Evolutionary conservation across 2,888 invertebrate species (phyloP), one percentile per base, ranked within the genome.

Genomic region (Brachyopa scutellaris): DNA sequence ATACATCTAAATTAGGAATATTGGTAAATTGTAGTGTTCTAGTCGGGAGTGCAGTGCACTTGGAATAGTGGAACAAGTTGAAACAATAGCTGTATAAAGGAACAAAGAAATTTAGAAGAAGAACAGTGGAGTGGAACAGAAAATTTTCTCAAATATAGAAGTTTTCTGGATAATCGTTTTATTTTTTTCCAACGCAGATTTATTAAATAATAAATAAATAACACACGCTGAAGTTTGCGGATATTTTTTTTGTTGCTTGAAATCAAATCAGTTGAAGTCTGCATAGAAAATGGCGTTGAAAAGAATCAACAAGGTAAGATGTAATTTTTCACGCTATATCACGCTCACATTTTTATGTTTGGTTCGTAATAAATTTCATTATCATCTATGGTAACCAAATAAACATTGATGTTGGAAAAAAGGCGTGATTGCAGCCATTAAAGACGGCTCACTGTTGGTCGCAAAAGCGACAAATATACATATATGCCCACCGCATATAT

Each of bases 271-370:
- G 49, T 69, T 51, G 33, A 67, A 53, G 51, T 38, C 45, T 66
- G 51, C 45, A 53, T 70, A 53, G 42, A 90, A 94, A 94, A 97
- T 97, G 97, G 97, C 97, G 94, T 95, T 97, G 95, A 97, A 97
- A 95, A 95, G 97, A 95, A 97, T 97, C 94, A 97, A 97, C 94
- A 97, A 97, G 96, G 89, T 89, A 89, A 87, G 88, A 51, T 31
- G 38, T 36, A 66, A 55, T 66, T 77, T 69, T 55, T 59, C 59
- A 42, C 38, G 72, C 72, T 55, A 42, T 49, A n/a, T 69, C 80
- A 62, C 40, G 74, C 49, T 80, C 61, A 57, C 62, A 69, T 69
- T 80, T 74, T 74, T 69, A 64, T 73, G 73, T 69, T 62, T 67
- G 40, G 69, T 66, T 77, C 51, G 59, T 64, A 69, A 76, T 76